Evolutionary conservation across 2,797 vertebrate genomes (phyloP), one percentile per base, ranked within the genome.

Genomic region (Anguilla pacifica): DNA sequence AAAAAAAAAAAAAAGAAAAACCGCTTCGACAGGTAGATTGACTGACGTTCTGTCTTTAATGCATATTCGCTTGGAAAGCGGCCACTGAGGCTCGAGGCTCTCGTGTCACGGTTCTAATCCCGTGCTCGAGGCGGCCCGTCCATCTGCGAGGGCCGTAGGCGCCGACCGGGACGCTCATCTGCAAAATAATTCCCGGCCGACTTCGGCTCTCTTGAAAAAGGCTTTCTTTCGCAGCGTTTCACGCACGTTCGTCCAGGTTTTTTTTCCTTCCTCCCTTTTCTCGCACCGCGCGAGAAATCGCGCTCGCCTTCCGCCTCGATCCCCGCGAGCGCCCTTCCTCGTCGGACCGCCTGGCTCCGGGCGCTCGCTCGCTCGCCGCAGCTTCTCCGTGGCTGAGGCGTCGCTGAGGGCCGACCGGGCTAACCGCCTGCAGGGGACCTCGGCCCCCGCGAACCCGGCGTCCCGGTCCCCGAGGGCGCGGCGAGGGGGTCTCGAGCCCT

Each of bases 61-160:
- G 94, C 95, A 94, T 95, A 95, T 96, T 95, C 96, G 93, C 94
- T 95, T 90, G 91, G 94, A 94, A 95, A 96, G 95, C 96, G 95
- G 95, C 94, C 94, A 96, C 95, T 70, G 95, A 7, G 95, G 95
- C 95, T 96, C 95, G 95, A 94, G 96, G 96, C 93, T 51, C 89
- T 82, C 51, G 89, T 43, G 90, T 92, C 92, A 90, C 79, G 64
- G 90, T 86, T 92, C 91, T 95, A 94, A 95, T 96, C 95, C 93
- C 86, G 39, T 25, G 91, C 95, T 91, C 93, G 93, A 92, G 94
- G 94, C 92, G 94, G 92, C 93, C 92, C 7, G 43, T 49, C 2
- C 22, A 51, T 82, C 43, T 49, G 6, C 2, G n/a, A 11, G 93
- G 92, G 94, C 95, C 92, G 94, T 92, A 94, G 94, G 92, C 92